Evolutionary conservation across 1,140 invertebrate species (phyloP), one percentile per base, ranked within the genome.

Genomic region (Nasonia vitripennis): DNA sequence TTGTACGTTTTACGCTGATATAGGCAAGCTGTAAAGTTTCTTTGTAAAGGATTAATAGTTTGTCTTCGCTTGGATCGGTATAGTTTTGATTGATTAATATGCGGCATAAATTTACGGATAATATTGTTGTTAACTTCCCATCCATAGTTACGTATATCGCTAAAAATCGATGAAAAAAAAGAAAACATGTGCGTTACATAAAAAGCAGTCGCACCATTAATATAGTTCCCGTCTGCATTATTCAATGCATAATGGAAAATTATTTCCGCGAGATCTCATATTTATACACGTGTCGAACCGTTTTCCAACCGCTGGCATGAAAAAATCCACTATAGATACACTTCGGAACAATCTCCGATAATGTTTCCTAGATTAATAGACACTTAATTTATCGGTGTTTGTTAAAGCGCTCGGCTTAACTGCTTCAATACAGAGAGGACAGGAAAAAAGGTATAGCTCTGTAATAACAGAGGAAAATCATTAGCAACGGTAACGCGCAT

Each of bases 321-420:
- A 45, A 41, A 20, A 45, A 41, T 37, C 34, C 0, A 37, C 34
- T 37, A 37, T 37, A 37, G 70, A 3, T 41, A n/a, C 6, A 5
- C 27, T 27, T 27, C 27, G 27, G 27, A 45, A 23, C 37, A 77
- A 68, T 83, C 37, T 77, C 27, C 7, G 67, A 78, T 68, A n/a
- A 83, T 83, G 78, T 83, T 77, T 77, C 37, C 17, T 67, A 67
- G 51, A 77, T 83, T 34, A 77, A 73, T 77, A 67, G n/a, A 45
- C 77, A 31, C 27, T 78, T 68, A 45, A 83, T 83, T 45, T 45
- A 45, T 77, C 34, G 45, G 27, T 68, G 34, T 62, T 62, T 37
- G 12, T 23, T 74, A 75, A 82, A 74, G 68, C 62, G n/a, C n/a
- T 81, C 86, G 55, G 71, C 73, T 88, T 88, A 88, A 87, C 84